phyloP scores from a whole-genome alignment of 2,113 vertebrate species.

The Hipposideros armiger region DNA sequence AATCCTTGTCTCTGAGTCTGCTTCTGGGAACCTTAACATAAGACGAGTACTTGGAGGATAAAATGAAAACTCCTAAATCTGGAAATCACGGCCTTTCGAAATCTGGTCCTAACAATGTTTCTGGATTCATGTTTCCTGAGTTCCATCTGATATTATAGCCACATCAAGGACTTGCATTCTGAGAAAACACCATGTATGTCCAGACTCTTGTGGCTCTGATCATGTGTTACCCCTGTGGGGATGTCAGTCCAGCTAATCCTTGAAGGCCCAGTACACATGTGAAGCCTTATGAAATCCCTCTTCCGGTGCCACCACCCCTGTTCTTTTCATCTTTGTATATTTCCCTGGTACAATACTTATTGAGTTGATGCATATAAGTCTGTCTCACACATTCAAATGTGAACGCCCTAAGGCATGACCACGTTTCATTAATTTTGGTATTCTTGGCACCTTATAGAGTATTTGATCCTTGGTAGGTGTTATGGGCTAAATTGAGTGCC shows the following conservation, averaged over 20 bases:
- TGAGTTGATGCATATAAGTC: background rate
- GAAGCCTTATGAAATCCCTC: slow-evolving; percentile 9
- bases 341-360: background rate
- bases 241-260: background rate
- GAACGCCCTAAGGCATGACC: background rate
- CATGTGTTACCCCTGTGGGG: background rate
- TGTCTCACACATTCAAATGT: slow-evolving; percentile 41
- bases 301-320: background rate
- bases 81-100: slow-evolving; percentile 40
- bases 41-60: background rate
- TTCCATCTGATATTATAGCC: background rate
- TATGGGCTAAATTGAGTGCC: background rate
- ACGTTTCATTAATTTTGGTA: background rate
- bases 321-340: slow-evolving; percentile 57
- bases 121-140: slow-evolving; percentile 32
- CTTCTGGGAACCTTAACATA: background rate
- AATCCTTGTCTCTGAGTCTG: background rate
- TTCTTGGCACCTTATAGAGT: background rate
- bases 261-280: background rate
- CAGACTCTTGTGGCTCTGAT: background rate
- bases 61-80: slow-evolving; percentile 39
- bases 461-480: slow-evolving; percentile 23
- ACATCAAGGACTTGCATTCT: slow-evolving; percentile 11
- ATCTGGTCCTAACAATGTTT: slow-evolving; percentile 8
- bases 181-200: background rate